Percentiles rank a stretch among this genome's conserved stretches.
phyloP scores from a whole-genome alignment of 1,140 invertebrate species.

The Rhagoletis zephyria region DNA sequence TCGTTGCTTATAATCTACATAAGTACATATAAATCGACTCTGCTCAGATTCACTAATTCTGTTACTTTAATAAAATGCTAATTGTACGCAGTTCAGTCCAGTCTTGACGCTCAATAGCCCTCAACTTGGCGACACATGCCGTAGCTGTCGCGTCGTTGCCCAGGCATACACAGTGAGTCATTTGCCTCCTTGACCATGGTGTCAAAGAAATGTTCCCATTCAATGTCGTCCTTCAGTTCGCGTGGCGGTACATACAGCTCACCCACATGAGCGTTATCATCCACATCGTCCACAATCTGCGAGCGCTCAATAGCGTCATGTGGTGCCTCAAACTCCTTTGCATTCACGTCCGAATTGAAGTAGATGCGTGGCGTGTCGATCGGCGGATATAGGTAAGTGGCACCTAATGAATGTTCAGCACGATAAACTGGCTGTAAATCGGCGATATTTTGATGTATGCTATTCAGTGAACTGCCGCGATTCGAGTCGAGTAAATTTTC shows the following conservation, averaged over 20 bases:
- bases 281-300: conserved; percentile 38
- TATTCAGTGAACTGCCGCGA: conserved; percentile 57
- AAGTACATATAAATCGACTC: neutral
- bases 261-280: conserved; percentile 37
- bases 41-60: conserved; percentile 29
- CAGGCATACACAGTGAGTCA: conserved; percentile 78
- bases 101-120: conserved; percentile 63
- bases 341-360: neutral
- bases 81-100: neutral
- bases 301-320: conserved; percentile 42
- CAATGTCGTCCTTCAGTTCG: conserved; percentile 57
- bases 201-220: conserved; percentile 59
- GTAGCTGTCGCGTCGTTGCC: conserved; percentile 75
- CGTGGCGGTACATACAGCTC: conserved; percentile 53
- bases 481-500: conserved; percentile 67
- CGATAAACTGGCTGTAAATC: conserved; percentile 53
- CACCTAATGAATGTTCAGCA: conserved; percentile 53
- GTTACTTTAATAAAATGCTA: conserved; percentile 7
- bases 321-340: neutral
- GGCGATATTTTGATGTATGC: neutral
- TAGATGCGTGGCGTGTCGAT: conserved; percentile 53
- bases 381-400: conserved; percentile 51
- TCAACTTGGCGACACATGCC: conserved; percentile 74
- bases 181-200: conserved; percentile 72
- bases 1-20: conserved; percentile 3